Conservation (phyloP, 2,888 invertebrate genomes). For the Opisthograptis luteolata region DNA sequence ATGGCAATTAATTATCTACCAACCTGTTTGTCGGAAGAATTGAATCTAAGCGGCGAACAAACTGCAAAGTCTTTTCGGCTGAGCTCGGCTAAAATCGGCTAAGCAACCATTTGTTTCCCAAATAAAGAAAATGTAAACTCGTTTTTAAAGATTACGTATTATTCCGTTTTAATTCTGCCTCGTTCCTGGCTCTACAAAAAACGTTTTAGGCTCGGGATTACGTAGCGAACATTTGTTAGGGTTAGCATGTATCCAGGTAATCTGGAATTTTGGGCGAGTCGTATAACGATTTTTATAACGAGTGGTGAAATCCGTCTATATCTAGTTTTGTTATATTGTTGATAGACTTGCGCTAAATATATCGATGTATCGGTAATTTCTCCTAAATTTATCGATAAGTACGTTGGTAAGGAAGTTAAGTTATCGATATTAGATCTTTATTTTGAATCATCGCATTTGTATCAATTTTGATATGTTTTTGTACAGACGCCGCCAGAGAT, state of each 20-base stretch:
- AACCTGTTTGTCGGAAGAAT: constrained; percentile 16
- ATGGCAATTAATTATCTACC: constrained; percentile 17
- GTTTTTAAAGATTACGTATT: constrained; percentile 43
- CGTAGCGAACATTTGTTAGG: constrained; percentile 16
- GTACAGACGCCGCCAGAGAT: too few relatives aligned
- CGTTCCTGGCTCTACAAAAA: constrained; percentile 10
- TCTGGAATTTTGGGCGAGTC: constrained; percentile 7
- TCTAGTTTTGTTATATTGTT: too few relatives aligned
- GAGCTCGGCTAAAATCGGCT: constrained; percentile 20
- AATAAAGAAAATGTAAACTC: constrained; percentile 38
- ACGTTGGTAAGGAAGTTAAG: too few relatives aligned
- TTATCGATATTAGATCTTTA: too few relatives aligned
- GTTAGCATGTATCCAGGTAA: constrained; percentile 18
- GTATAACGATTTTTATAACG: too few relatives aligned
- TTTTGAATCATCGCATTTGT: too few relatives aligned
- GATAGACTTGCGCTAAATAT: too few relatives aligned
- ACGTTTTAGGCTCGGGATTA: constrained; percentile 21
- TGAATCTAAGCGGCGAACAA: constrained; percentile 22
- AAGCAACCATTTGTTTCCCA: constrained; percentile 39
- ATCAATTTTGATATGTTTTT: too few relatives aligned
- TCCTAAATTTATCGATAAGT: too few relatives aligned
- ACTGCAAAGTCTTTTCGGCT: constrained; percentile 8
- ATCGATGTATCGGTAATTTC: too few relatives aligned
- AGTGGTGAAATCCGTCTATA: neutral
- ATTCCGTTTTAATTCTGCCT: constrained; percentile 25